Evolutionary conservation across 2,113 vertebrate genomes (phyloP).

Genomic region (Butorides virescens): DNA sequence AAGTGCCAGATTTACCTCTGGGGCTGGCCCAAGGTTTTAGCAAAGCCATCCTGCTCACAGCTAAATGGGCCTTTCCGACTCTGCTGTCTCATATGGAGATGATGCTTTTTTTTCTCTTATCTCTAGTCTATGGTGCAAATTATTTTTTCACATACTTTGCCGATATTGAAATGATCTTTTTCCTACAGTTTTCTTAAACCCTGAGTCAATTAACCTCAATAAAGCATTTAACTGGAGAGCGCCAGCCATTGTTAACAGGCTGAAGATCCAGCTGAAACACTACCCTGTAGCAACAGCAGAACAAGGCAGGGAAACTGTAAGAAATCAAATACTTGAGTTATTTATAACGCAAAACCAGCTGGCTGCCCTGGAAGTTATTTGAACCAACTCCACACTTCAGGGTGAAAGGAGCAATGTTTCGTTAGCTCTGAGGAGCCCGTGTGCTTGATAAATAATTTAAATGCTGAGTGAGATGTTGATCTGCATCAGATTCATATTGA

Average conservation of each 20-base stretch:
- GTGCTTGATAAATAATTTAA: conserved; percentile 26
- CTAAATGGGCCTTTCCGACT: neutral
- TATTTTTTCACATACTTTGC: neutral
- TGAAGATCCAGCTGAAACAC: neutral
- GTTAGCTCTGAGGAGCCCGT: conserved; percentile 4
- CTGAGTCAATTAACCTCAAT: neutral
- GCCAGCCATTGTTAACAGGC: neutral
- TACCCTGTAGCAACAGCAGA: neutral
- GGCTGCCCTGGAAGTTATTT: conserved; percentile 5
- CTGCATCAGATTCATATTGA: neutral
- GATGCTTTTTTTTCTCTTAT: neutral
- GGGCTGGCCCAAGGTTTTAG: neutral
- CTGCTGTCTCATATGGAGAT: neutral
- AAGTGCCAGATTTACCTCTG: neutral
- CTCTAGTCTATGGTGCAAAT: neutral
- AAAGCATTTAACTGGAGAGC: neutral
- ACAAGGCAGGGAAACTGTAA: neutral
- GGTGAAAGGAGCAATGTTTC: conserved; percentile 36
- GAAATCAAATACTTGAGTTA: conserved; percentile 26
- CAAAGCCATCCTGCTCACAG: neutral
- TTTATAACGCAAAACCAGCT: conserved; percentile 33
- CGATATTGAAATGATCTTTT: neutral
- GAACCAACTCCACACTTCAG: conserved; percentile 44
- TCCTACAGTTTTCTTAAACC: neutral
- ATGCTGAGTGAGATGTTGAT: conserved; percentile 21